These are phyloP conservation scores for Pogonognathellus flavescens DNA, from an alignment of 1,140 invertebrate genomes.

Conservation along the genomic window DNA sequence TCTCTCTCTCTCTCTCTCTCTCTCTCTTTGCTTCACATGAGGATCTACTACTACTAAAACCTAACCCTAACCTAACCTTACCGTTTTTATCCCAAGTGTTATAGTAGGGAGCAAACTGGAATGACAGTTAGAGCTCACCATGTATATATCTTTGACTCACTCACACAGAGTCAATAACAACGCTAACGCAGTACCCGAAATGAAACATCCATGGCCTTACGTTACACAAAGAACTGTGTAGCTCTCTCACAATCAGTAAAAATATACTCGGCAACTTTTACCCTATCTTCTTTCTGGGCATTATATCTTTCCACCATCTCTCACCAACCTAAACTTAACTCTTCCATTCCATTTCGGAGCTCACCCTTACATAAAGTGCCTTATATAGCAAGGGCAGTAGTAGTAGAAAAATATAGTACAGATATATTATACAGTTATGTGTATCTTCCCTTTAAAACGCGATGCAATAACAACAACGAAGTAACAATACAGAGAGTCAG, in stretches of 20 bases:
- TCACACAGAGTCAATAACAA: background rate
- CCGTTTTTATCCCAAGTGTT: conserved; percentile 47
- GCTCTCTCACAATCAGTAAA: background rate
- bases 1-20: no score
- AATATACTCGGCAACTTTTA: background rate
- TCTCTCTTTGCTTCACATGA: background rate
- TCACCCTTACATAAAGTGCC: background rate
- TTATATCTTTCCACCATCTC: conserved; percentile 30
- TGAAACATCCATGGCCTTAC: conserved; percentile 15
- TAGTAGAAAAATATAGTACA: no score
- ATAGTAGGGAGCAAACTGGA: conserved; percentile 16
- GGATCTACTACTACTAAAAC: conserved; percentile 3
- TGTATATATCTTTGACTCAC: background rate
- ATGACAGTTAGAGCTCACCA: background rate
- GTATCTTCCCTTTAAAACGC: conserved; percentile 14
- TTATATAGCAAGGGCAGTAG: no score
- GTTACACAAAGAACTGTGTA: conserved; percentile 11
- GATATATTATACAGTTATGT: no score
- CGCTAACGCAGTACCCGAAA: background rate
- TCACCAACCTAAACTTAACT: background rate
- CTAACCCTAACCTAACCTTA: conserved; percentile 46
- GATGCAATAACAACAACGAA: background rate
- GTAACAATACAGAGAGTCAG: background rate
- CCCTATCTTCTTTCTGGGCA: background rate
- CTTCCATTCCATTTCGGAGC: background rate